Evolutionary conservation across 1,140 invertebrate species (phyloP).

Genomic region (Archivesica marissinica): DNA sequence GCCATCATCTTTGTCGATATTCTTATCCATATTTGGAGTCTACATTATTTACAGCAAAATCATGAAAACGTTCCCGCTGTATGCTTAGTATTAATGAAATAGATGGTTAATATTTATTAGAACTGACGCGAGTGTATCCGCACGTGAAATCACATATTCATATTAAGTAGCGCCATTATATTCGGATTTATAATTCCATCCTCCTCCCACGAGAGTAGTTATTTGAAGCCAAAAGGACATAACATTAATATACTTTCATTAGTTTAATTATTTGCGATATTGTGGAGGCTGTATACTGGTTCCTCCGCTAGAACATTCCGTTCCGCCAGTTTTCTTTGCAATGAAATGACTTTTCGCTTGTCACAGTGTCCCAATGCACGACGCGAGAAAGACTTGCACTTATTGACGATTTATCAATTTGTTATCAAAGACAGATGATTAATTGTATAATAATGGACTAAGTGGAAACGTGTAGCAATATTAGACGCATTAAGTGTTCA

Average conservation of each 20-base stretch:
- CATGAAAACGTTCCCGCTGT: background rate
- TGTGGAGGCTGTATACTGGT: background rate
- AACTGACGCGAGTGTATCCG: background rate
- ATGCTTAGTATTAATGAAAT: background rate
- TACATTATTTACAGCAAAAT: background rate
- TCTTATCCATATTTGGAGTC: background rate
- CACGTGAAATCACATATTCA: background rate
- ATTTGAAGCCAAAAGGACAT: background rate
- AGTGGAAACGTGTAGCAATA: background rate
- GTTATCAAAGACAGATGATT: slow-evolving; percentile 12
- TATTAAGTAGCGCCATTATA: background rate
- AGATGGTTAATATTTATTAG: background rate
- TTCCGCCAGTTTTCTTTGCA: background rate
- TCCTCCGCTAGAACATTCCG: background rate
- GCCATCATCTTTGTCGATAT: background rate
- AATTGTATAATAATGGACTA: slow-evolving; percentile 14
- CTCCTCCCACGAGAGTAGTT: background rate
- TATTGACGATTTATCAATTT: slow-evolving; percentile 21
- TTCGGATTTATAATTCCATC: background rate
- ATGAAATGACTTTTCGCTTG: background rate
- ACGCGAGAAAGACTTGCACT: slow-evolving; percentile 12
- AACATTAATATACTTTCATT: background rate
- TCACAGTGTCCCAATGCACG: background rate
- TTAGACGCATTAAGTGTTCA: slow-evolving; percentile 5
- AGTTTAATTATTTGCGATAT: background rate